Conservation (phyloP, 2,888 invertebrate genomes). For the Epistrophe grossulariae region DNA sequence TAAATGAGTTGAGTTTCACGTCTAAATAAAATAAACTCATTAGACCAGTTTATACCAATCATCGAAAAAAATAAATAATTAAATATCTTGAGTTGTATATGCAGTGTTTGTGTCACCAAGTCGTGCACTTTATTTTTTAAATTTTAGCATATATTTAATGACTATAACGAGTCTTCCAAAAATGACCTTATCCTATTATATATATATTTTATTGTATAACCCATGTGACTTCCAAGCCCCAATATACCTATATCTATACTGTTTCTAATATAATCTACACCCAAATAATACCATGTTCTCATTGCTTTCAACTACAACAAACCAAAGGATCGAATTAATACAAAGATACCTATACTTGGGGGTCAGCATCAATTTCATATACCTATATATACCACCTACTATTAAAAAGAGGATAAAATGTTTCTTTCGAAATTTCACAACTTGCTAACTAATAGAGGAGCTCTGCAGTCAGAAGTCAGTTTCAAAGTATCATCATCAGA, state of each 20-base stretch:
- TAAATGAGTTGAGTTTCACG: too few relatives aligned
- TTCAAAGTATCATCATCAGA: slow-evolving; percentile 22
- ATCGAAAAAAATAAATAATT: too few relatives aligned
- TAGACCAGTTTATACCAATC: too few relatives aligned
- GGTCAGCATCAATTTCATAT: not conserved
- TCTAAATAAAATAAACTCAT: too few relatives aligned
- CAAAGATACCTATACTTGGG: slow-evolving; percentile 16
- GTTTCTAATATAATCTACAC: not conserved
- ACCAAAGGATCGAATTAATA: slow-evolving; percentile 38
- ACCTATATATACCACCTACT: not conserved
- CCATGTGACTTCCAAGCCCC: not conserved
- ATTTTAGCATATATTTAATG: too few relatives aligned
- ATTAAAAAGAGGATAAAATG: slow-evolving; percentile 31
- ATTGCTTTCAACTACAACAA: slow-evolving; percentile 19
- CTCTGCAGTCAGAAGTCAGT: slow-evolving; percentile 35
- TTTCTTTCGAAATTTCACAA: slow-evolving; percentile 31
- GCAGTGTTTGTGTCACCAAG: too few relatives aligned
- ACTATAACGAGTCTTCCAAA: not conserved
- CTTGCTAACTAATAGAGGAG: slow-evolving; percentile 11
- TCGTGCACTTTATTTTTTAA: too few relatives aligned
- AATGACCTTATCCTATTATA: not conserved
- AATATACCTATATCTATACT: too few relatives aligned
- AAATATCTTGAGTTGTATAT: too few relatives aligned
- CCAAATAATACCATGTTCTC: not conserved
- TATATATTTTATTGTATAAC: not conserved